Base-by-base conservation (phyloP, 2,113 vertebrate genomes). In the Syngnathoides biaculeatus region DNA sequence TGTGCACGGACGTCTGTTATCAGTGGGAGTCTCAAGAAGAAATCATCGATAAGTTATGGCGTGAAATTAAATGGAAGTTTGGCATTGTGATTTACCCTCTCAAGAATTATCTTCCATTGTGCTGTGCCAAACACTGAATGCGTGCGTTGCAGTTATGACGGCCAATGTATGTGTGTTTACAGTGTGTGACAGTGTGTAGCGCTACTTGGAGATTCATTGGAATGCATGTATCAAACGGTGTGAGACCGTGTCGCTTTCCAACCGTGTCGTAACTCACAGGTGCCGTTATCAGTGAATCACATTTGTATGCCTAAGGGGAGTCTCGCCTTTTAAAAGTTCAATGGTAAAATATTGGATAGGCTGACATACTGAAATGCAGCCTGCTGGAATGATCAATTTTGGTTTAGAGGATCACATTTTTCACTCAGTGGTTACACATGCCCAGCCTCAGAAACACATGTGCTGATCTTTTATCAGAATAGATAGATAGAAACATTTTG, bases 61-160 rank as follows among this genome's bases (percentile, higher is more conserved):
- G 10, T 77, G 72, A 79, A 83, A 80, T 87, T 67, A 78, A 85
- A 85, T 77, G 80, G 75, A 81, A 80, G 67, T 75, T 82, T 60
- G 69, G 73, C 5, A 13, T 82, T 69, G 67, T 75, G 75, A 86
- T 86, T 75, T 81, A 77, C 59, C 69, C 71, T 73, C 73, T 67
- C 43, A 26, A 43, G 52, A 79, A 55, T 61, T 22, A 61, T 8
- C n/a, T 40, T 5, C 38, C 12, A 11, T 61, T 15, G 58, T 65
- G 67, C 65, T 77, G 56, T 72, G 65, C 58, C 58, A 39, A 59
- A 38, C 30, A 39, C 26, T 15, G 26, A 4, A 17, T n/a, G 66
- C 52, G 53, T 15, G 27, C 48, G 69, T 52, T 69, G n/a, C 35
- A 63, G 38, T 0, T 40, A n/a, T 55, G 64, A 26, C 40, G 39